phyloP scores from a whole-genome alignment of 2,888 invertebrate genomes.

The Gastrophysa polygoni region DNA sequence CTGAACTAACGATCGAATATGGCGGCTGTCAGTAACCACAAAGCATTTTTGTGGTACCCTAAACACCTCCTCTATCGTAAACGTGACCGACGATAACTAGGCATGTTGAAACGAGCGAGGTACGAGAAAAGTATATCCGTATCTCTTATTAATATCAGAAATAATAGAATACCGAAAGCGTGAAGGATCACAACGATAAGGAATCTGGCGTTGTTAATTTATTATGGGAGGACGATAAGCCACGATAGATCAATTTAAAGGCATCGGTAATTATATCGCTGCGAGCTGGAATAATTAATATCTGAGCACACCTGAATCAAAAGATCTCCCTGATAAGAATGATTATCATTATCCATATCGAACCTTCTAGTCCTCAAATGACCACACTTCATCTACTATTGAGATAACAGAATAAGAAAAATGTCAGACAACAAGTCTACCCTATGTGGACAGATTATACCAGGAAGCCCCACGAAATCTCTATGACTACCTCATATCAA shows the following conservation, averaged over 20 bases:
- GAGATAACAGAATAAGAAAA: too few relatives aligned
- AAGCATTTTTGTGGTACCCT: too few relatives aligned
- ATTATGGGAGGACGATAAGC: slow-evolving; percentile 31
- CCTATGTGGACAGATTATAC: too few relatives aligned
- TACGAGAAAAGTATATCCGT: slow-evolving; percentile 25
- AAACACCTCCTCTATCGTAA: not conserved
- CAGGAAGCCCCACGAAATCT: too few relatives aligned
- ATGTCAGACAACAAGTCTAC: too few relatives aligned
- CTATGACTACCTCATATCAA: too few relatives aligned
- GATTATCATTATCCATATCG: slow-evolving; percentile 3
- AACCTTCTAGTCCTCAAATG: not conserved
- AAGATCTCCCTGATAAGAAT: slow-evolving; percentile 1
- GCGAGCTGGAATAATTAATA: slow-evolving; percentile 31
- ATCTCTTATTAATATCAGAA: slow-evolving; percentile 24
- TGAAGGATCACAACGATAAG: slow-evolving; percentile 30
- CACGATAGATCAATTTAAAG: slow-evolving; percentile 29
- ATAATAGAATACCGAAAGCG: slow-evolving; percentile 33
- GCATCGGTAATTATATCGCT: slow-evolving; percentile 31
- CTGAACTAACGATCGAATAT: too few relatives aligned
- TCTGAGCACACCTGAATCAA: slow-evolving; percentile 17
- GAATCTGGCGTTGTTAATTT: slow-evolving; percentile 32
- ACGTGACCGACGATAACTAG: slow-evolving; percentile 13
- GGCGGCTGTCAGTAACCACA: too few relatives aligned
- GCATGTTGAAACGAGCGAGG: slow-evolving; percentile 17
- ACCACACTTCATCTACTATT: not conserved